A percentile compares a stretch with the other conserved stretches of the same genome.
Conservation (phyloP, 2,113 vertebrate species). For the Nycticebus coucang region DNA sequence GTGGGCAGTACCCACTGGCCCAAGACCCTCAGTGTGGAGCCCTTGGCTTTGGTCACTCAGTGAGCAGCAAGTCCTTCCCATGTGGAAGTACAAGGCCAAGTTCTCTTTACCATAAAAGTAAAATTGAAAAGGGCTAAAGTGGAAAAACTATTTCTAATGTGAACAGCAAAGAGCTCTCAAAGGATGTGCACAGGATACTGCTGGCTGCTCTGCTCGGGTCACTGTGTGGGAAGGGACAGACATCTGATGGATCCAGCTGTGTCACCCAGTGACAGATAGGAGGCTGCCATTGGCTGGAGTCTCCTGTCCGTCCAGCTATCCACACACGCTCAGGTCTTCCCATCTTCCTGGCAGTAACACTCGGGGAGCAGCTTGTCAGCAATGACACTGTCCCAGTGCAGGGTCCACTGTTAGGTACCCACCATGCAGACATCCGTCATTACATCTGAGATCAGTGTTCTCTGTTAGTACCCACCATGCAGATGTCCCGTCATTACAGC, state of each 20-base stretch:
- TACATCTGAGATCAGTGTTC: background rate
- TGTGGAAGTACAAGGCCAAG: fast-evolving
- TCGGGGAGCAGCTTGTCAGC: fast-evolving
- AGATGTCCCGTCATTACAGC: too few species aligned
- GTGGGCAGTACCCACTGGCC: too few species aligned
- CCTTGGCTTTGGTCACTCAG: fast-evolving
- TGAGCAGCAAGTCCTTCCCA: fast-evolving
- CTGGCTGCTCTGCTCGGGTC: fast-evolving
- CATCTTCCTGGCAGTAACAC: fast-evolving
- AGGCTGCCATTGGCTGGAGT: fast-evolving
- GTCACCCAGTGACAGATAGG: fast-evolving
- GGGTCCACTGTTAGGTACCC: fast-evolving
- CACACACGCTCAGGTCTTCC: fast-evolving
- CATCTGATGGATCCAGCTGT: fast-evolving
- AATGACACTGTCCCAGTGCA: fast-evolving
- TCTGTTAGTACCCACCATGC: too few species aligned
- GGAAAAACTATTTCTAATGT: fast-evolving
- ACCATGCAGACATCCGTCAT: fast-evolving
- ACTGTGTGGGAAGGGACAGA: fast-evolving
- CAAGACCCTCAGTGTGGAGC: fast-evolving
- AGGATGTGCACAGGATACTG: fast-evolving
- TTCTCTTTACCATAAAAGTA: background rate
- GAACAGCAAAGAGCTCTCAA: fast-evolving
- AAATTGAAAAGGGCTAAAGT: background rate
- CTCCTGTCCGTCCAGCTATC: fast-evolving